Evolutionary conservation across 2,113 vertebrate genomes (phyloP), one percentile per base, ranked within the genome.

Genomic region (Pardalotus punctatus): DNA sequence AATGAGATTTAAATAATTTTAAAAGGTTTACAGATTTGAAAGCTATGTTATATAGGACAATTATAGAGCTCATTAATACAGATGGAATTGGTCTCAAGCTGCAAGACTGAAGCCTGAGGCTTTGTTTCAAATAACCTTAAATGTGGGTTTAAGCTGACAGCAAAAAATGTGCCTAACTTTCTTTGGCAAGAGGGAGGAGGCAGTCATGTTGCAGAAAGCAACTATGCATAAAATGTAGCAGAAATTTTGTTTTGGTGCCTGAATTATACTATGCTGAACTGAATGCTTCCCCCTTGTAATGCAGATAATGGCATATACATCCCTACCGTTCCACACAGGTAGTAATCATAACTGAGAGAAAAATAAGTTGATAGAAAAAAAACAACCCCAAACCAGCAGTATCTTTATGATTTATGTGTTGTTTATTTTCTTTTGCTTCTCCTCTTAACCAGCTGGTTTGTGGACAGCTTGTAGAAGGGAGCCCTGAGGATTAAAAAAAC

Each of bases 41-140:
- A 96, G 61, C 53, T 69, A 3, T 56, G 35, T 77, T 94, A 38
- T 50, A 90, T 36, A 90, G 86, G 47, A 82, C 62, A 80, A 79
- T 95, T 92, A 88, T 23, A 88, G 87, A 94, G 38, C 74, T 96
- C 91, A 91, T 96, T 95, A 94, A 94, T 88, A 82, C 51, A 85
- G 71, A 88, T 85, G 50, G 53, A 70, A 56, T 82, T 94, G 58
- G 45, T 89, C 85, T 96, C 84, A 91, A 77, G 81, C 53, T 93
- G 69, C 86, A 89, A 89, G 74, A 87, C 81, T 81, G 64, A 86
- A 91, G 69, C 89, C 70, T 65, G 66, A 91, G 87, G 93, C 88
- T 94, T 94, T 95, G 79, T 93, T 96, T 93, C 87, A 85, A 96
- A 86, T 73, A 93, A 84, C 66, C 58, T 91, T 90, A 97, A 95